A percentile compares a stretch with the other conserved stretches of the same genome.
Conservation (phyloP, 2,113 vertebrate genomes). For the Pantherophis guttatus region DNA sequence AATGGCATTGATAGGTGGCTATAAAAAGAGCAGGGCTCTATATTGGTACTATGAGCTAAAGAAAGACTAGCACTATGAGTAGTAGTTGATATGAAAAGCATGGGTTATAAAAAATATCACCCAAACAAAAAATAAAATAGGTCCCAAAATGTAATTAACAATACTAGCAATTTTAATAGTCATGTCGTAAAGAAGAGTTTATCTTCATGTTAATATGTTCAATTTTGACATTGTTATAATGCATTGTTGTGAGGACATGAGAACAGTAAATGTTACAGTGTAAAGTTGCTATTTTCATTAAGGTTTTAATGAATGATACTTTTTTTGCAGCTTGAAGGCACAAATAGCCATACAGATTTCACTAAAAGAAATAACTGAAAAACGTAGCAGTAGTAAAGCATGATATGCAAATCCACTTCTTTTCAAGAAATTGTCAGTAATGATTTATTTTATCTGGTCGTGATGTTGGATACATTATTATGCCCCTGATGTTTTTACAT, state of each 20-base stretch:
- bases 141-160: background rate
- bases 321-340: background rate
- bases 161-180: background rate
- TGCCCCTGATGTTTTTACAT: background rate
- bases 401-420: background rate
- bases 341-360: background rate
- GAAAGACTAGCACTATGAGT: background rate
- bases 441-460: background rate
- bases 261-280: background rate
- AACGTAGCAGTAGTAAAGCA: background rate
- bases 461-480: background rate
- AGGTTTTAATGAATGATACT: background rate
- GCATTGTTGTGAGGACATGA: background rate
- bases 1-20: background rate
- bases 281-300: background rate
- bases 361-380: background rate
- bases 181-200: background rate
- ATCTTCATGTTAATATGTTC: background rate
- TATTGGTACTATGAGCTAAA: background rate
- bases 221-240: background rate
- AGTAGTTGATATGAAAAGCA: background rate
- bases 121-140: background rate
- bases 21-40: background rate
- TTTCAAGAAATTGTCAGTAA: background rate
- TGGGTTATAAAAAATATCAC: background rate